Conservation (phyloP, 2,113 vertebrate genomes). For the Isurus oxyrinchus region DNA sequence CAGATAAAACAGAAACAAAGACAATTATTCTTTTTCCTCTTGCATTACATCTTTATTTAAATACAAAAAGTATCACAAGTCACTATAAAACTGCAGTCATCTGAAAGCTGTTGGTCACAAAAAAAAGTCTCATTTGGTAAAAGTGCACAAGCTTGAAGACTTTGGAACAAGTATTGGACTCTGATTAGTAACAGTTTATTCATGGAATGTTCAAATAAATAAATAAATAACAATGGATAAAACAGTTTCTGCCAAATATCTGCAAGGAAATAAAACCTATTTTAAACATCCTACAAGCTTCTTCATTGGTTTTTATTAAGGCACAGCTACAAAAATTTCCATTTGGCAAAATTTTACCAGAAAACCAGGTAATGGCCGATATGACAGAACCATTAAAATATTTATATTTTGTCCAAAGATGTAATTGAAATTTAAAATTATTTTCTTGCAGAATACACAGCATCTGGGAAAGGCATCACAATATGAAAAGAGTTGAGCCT, state of each 20-base stretch:
- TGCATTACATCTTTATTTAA: constrained; percentile 31
- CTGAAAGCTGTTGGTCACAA: constrained; percentile 30
- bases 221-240: constrained; percentile 36
- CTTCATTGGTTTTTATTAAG: constrained; percentile 6
- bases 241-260: not conserved
- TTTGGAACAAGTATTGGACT: constrained; percentile 32
- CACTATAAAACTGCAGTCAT: constrained; percentile 22
- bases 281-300: not conserved
- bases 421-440: not conserved
- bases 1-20: not conserved
- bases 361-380: not conserved
- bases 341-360: constrained; percentile 26
- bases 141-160: constrained; percentile 34
- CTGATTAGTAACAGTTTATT: constrained; percentile 13
- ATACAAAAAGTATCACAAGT: constrained; percentile 34
- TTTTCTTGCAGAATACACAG: not conserved
- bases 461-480: not conserved
- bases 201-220: constrained; percentile 35
- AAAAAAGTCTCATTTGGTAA: constrained; percentile 23
- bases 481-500: not conserved
- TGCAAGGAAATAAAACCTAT: not conserved
- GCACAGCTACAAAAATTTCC: not conserved
- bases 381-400: not conserved
- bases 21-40: not conserved
- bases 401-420: constrained; percentile 29